Percentiles rank a stretch among this genome's conserved stretches.
These are phyloP conservation scores for Drosophila sp. DNA, from an alignment of 1,140 invertebrate genomes.

Conservation along the genomic window DNA sequence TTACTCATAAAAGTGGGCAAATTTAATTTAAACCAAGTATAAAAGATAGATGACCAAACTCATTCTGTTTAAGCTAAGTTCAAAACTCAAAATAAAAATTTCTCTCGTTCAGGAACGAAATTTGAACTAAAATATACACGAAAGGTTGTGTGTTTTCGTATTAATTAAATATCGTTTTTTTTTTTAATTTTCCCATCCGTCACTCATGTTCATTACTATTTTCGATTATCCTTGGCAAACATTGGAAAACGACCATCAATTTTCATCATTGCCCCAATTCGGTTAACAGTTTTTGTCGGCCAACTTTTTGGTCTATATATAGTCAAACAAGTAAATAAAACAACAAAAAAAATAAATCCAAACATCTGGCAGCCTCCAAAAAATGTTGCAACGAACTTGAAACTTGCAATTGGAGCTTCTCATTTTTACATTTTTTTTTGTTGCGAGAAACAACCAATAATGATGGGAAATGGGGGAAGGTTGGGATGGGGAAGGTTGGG, in stretches of 20 bases:
- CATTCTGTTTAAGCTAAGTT: too few relatives aligned
- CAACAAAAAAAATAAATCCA: constrained; percentile 13
- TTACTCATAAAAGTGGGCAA: too few relatives aligned
- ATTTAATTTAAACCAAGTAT: too few relatives aligned
- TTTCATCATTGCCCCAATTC: constrained; percentile 17
- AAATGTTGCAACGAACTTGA: constrained; percentile 45
- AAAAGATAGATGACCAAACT: too few relatives aligned
- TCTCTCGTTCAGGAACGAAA: too few relatives aligned
- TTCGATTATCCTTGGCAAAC: neutral
- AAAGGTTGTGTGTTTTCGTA: too few relatives aligned
- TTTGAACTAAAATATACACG: too few relatives aligned
- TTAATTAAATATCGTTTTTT: neutral
- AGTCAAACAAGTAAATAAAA: constrained; percentile 14
- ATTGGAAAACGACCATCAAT: constrained; percentile 13
- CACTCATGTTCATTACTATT: neutral
- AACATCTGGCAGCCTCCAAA: constrained; percentile 33
- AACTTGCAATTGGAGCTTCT: constrained; percentile 43
- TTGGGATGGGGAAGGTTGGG: neutral
- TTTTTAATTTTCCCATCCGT: neutral
- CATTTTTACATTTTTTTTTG: neutral
- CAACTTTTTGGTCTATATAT: constrained; percentile 17
- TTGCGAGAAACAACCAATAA: neutral
- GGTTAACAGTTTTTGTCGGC: constrained; percentile 8
- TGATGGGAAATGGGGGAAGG: neutral
- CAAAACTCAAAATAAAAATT: too few relatives aligned